Conservation (phyloP, 2,888 invertebrate species). For the Drosophila koepferae region DNA sequence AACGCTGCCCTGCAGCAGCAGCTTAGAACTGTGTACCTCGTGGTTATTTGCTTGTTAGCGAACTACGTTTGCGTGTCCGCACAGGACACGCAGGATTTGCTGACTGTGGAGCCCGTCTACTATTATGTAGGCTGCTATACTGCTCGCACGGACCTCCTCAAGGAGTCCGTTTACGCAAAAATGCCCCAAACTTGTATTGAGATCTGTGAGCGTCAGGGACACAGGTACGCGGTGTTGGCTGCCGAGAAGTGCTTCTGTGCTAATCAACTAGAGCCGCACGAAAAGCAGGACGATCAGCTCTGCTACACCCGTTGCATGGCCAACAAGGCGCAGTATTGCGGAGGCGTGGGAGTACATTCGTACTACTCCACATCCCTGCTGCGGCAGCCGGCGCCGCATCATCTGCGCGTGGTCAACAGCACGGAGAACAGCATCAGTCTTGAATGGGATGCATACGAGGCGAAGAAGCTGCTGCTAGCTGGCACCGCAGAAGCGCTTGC, state of each 20-base stretch:
- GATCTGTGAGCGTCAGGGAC: constrained; percentile 81
- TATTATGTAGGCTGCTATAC: constrained; percentile 83
- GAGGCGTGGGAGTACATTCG: constrained; percentile 88
- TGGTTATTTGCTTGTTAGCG: constrained; percentile 27
- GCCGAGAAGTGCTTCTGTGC: constrained; percentile 83
- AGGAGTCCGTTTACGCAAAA: constrained; percentile 80
- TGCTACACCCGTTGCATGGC: constrained; percentile 88
- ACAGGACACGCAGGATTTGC: constrained; percentile 13
- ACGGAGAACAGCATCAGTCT: constrained; percentile 88
- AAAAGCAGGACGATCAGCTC: constrained; percentile 85
- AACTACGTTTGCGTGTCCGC: constrained; percentile 1
- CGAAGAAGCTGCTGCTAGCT: constrained; percentile 80
- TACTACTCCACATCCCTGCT: constrained; percentile 86
- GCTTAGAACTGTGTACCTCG: constrained; percentile 26
- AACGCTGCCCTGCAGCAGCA: constrained; percentile 21
- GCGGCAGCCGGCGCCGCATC: constrained; percentile 86
- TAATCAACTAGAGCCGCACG: constrained; percentile 68
- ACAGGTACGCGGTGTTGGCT: constrained; percentile 81
- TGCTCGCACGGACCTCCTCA: constrained; percentile 79
- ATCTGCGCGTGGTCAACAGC: constrained; percentile 87
- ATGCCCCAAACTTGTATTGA: constrained; percentile 83
- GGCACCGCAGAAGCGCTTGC: constrained; percentile 53
- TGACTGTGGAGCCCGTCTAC: constrained; percentile 63
- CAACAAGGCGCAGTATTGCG: constrained; percentile 88
- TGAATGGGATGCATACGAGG: constrained; percentile 87